Conservation (phyloP, 1,140 invertebrate genomes). For the Tigriopus japonicus region DNA sequence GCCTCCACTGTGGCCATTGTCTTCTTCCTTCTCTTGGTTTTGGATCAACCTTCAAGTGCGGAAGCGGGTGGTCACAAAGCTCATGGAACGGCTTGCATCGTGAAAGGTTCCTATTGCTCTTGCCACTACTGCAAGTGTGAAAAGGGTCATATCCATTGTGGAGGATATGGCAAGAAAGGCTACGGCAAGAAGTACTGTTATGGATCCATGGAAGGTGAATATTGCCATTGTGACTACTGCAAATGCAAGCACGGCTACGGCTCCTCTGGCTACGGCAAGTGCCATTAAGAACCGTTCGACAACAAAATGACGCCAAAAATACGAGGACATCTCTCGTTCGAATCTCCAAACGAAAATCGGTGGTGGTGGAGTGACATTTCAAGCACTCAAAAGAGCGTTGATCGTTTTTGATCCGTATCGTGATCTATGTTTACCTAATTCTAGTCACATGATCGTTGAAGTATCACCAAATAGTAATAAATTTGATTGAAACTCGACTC, state of each 20-base stretch:
- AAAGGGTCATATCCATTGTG: not conserved
- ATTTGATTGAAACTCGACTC: too few relatives aligned
- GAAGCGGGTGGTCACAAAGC: not conserved
- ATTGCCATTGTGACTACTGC: constrained; percentile 5
- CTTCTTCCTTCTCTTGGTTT: too few relatives aligned
- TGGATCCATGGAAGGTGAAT: constrained; percentile 5
- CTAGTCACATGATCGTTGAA: too few relatives aligned
- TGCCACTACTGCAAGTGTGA: constrained; percentile 4
- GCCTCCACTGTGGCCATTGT: too few relatives aligned
- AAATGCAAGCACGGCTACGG: constrained; percentile 4
- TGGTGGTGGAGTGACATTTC: not conserved
- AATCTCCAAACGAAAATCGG: constrained; percentile 8
- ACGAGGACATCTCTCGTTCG: not conserved
- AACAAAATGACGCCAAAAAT: not conserved
- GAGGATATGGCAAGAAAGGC: not conserved
- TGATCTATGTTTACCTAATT: too few relatives aligned
- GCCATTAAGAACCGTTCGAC: not conserved
- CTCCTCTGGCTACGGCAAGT: not conserved
- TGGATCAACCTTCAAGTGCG: too few relatives aligned
- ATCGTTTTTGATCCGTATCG: too few relatives aligned
- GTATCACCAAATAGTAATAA: too few relatives aligned
- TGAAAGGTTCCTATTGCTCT: constrained; percentile 1
- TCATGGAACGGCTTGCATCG: not conserved
- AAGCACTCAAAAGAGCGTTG: too few relatives aligned
- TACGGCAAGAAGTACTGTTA: constrained; percentile 3